Percentiles rank a stretch among this genome's conserved stretches.
Evolutionary conservation across 2,797 vertebrate genomes (phyloP).

Genomic region (Lateolabrax maculatus): DNA sequence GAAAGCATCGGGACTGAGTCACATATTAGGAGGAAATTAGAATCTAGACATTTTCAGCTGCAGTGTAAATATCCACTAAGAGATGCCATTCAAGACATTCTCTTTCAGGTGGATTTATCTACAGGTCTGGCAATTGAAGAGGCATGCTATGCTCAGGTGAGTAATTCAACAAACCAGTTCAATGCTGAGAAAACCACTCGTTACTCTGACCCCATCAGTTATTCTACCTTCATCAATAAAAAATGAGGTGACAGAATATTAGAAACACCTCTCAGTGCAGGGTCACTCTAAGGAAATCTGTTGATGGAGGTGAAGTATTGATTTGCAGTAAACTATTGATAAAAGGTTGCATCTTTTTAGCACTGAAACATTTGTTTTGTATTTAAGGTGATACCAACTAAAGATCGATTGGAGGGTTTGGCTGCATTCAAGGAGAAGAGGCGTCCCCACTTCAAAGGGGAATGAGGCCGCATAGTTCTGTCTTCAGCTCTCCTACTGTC

Average conservation of each 20-base stretch:
- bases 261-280: background rate
- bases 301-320: background rate
- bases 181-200: too few relatives aligned
- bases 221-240: too few relatives aligned
- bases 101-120: slow-evolving; percentile 93
- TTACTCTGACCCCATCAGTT: too few relatives aligned
- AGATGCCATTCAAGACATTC: background rate
- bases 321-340: background rate
- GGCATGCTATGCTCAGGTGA: slow-evolving; percentile 97
- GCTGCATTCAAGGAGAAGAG: slow-evolving; percentile 97
- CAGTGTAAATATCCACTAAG: background rate
- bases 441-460: slow-evolving; percentile 92
- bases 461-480: slow-evolving; percentile 81
- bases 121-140: slow-evolving; percentile 98
- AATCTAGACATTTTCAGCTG: background rate
- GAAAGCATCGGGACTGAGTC: background rate
- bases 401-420: slow-evolving; percentile 96
- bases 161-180: background rate
- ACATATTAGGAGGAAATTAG: background rate
- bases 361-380: slow-evolving; percentile 29
- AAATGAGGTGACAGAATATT: background rate
- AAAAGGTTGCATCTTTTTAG: background rate
- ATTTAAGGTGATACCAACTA: slow-evolving; percentile 95
- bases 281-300: background rate
- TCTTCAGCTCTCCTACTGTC: slow-evolving; percentile 53